Evolutionary conservation across 1,140 invertebrate genomes (phyloP).

Genomic region (Propsilocerus akamusi): DNA sequence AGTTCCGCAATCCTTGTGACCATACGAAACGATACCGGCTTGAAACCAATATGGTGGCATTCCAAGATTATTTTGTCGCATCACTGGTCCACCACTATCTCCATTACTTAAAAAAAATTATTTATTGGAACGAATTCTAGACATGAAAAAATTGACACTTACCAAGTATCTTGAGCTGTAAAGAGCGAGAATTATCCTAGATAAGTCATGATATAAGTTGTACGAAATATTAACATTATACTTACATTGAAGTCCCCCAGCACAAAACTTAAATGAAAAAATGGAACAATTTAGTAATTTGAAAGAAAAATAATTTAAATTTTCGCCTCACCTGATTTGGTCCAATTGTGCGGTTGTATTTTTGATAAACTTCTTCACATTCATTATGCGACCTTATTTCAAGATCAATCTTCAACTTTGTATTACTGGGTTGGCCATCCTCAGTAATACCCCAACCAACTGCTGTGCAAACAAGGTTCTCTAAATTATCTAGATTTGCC

Average conservation of each 20-base stretch:
- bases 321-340: background rate
- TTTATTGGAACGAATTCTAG: background rate
- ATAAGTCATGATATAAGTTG: background rate
- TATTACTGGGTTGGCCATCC: constrained; percentile 22
- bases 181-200: background rate
- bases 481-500: constrained; percentile 22
- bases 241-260: background rate
- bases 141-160: background rate
- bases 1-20: constrained; percentile 26
- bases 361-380: background rate
- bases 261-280: no score
- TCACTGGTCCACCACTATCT: constrained; percentile 31
- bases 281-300: no score
- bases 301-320: background rate
- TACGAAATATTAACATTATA: background rate
- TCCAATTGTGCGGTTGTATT: background rate
- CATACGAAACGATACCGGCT: constrained; percentile 29
- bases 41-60: constrained; percentile 8
- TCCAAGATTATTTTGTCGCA: constrained; percentile 13
- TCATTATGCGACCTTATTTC: background rate
- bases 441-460: constrained; percentile 50
- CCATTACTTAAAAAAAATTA: background rate
- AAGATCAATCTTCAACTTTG: constrained; percentile 25
- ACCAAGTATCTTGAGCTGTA: background rate
- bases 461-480: no score